Base-by-base conservation (phyloP, 2,888 invertebrate species). In the Hypercompe scribonia region DNA sequence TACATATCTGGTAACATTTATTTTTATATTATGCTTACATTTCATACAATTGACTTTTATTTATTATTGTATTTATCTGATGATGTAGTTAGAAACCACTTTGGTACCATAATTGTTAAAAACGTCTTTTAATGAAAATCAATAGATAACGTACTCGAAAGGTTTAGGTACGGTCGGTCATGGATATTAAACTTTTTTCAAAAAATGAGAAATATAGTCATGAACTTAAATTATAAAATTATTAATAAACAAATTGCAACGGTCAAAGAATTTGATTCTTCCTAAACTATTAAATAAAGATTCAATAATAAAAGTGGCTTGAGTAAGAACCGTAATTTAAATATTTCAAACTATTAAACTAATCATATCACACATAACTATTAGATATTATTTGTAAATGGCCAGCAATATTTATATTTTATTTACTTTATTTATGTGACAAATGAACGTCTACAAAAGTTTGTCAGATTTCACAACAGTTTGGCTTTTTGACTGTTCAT, bases 21-120 rank as follows among this genome's bases (percentile, higher is more conserved):
- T 46, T 63, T 73, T 84, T 85, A 85, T 75, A 82, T 80, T 85
- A 70, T 81, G 80, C 63, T 82, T 78, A 81, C 82, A 82, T 80
- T 89, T 86, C 81, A 78, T 87, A 87, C 88, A 95, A 95, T 94
- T 94, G 95, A 95, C 94, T 89, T 87, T 89, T 90, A 90, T 89
- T 89, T 91, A 85, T 88, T 90, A 85, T 88, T 85, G 82, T 87
- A 78, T 75, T 79, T 76, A 76, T 77, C 78, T 80, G 82, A 81
- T 84, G 75, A 77, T 79, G 75, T 81, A 74, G 70, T 72, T 81
- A 79, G 31, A n/a, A 63, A 64, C n/a, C 15, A n/a, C 78, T 80
- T 79, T 68, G 61, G 70, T 65, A 77, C 76, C 74, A 79, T 70
- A 77, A 50, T 72, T 74, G 78, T 74, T 84, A 81, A 74, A 78